phyloP scores from a whole-genome alignment of 2,797 vertebrate species.

The Sardinella longiceps region DNA sequence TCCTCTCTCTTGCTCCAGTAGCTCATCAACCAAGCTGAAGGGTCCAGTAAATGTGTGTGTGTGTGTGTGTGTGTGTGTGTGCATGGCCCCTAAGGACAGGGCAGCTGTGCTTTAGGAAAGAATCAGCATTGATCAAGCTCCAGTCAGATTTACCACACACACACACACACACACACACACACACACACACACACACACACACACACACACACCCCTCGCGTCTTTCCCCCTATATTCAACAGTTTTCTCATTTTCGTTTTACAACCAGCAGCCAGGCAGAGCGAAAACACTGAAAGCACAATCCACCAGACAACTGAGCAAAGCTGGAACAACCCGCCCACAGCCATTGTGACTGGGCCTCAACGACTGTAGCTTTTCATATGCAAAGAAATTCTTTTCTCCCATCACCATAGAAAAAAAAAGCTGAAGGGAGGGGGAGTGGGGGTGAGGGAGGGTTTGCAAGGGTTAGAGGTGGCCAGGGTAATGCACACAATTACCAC shows the following conservation, averaged over 20 bases:
- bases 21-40: neutral
- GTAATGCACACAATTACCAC: conserved; percentile 72
- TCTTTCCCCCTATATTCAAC: conserved; percentile 12
- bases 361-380: conserved; percentile 77
- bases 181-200: neutral
- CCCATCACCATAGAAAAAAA: conserved; percentile 72
- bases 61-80: neutral
- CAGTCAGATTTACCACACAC: neutral
- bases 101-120: conserved; percentile 15
- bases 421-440: conserved; percentile 63
- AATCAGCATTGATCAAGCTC: conserved; percentile 19
- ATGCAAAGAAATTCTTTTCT: conserved; percentile 79
- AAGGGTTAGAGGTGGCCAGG: conserved; percentile 64
- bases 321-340: conserved; percentile 68
- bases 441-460: conserved; percentile 41
- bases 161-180: neutral
- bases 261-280: conserved; percentile 39
- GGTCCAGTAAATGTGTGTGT: neutral
- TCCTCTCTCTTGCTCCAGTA: neutral
- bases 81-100: neutral
- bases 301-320: conserved; percentile 63
- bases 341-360: conserved; percentile 68
- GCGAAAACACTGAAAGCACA: conserved; percentile 61
- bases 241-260: conserved; percentile 36
- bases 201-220: neutral